Base-by-base conservation (phyloP, 2,888 invertebrate genomes). In the Exephanes ischioxanthus region DNA sequence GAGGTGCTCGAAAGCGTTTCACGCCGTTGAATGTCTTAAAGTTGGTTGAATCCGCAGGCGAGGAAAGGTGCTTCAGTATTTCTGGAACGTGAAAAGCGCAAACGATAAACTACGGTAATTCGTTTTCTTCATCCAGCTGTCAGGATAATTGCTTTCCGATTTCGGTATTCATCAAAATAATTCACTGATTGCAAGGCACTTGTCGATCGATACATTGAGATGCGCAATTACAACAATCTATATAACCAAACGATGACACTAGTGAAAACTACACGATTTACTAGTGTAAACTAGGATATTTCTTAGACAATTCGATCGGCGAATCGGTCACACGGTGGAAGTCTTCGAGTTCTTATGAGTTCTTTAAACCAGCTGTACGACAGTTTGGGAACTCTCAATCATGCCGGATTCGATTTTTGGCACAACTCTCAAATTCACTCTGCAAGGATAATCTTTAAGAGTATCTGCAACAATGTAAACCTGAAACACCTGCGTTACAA, bases 281-380 rank as follows among this genome's bases (percentile, higher is more conserved):
- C 4, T 14, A 14, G 45, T 1, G 14, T 45, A 45, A 14, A 3
- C 4, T 45, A 3, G 45, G 45, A 45, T 2, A 1, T 3, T 45
- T 14, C 3, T 45, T 11, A 0, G 45, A 45, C 14, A 45, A 45
- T 14, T 45, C 3, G 0, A 3, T 45, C 45, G 45, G 45, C 41
- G 41, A 41, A 41, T 33, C 30, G 37, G 37, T 16, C 37, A 5
- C 16, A 14, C 14, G 6, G 16, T 33, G n/a, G 22, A 63, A 95
- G 91, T 85, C 94, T 94, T 26, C 92, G 94, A 0, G 94, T 93
- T 84, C 93, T 93, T 19, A 95, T 94, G 14, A 96, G 94, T 70
- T 95, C 92, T 88, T 95, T 95, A 91, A 95, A 96, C 88, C 95
- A 94, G 61, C 26, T 1, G 26, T 26, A 26, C 26, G 26, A 26